A percentile compares a stretch with the other conserved stretches of the same genome.
phyloP scores from a whole-genome alignment of 2,888 invertebrate species.

The Sepioteuthis lessoniana region DNA sequence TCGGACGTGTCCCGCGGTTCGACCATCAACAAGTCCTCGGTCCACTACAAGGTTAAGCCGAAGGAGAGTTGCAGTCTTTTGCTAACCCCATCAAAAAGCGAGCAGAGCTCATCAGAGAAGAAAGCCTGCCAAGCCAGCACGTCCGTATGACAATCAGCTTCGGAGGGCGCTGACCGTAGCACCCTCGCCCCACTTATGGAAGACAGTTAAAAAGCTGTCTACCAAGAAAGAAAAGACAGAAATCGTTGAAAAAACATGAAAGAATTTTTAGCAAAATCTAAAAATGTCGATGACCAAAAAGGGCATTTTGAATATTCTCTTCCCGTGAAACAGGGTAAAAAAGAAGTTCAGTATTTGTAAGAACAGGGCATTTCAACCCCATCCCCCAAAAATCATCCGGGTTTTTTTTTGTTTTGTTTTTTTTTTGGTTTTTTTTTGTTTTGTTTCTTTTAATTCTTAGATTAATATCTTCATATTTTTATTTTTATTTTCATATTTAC shows the following conservation, averaged over 20 bases:
- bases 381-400: too few species aligned
- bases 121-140: neutral
- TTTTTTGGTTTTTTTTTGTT: too few species aligned
- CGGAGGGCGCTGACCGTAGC: neutral
- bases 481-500: too few species aligned
- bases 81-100: neutral
- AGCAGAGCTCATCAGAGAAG: neutral
- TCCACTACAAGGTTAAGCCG: slow-evolving; percentile 42
- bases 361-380: too few species aligned
- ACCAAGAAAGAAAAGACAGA: neutral
- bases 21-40: slow-evolving; percentile 24
- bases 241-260: neutral
- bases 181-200: neutral
- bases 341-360: too few species aligned
- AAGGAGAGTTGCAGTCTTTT: slow-evolving; percentile 17
- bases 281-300: neutral
- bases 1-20: slow-evolving; percentile 37
- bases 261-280: too few species aligned
- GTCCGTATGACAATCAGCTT: neutral
- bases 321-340: too few species aligned
- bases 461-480: too few species aligned
- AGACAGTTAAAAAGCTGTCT: neutral
- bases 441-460: too few species aligned
- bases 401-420: too few species aligned
- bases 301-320: neutral